phyloP scores from a whole-genome alignment of 2,888 invertebrate genomes.

The Hypsopygia costalis region DNA sequence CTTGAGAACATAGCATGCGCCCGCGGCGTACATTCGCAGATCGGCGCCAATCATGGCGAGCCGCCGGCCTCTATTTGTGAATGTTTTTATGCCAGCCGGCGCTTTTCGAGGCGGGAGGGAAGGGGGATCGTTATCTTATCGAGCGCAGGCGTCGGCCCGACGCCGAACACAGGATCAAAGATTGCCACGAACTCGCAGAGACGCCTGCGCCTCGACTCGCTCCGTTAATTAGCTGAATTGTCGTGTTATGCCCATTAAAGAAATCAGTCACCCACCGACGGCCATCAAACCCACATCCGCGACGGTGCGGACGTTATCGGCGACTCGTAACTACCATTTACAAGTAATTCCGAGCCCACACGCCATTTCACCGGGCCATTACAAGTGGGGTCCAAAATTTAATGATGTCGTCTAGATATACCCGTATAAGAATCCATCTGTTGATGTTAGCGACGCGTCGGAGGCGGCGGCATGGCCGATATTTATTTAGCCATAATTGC shows the following conservation, averaged over 20 bases:
- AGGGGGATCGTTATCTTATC: slow-evolving; percentile 43
- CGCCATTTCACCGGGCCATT: slow-evolving; percentile 49
- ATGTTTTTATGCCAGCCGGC: slow-evolving; percentile 55
- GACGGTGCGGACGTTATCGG: slow-evolving; percentile 40
- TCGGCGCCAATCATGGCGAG: slow-evolving; percentile 44
- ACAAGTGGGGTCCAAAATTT: slow-evolving; percentile 54
- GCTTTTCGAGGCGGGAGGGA: slow-evolving; percentile 28
- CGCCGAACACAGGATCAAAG: slow-evolving; percentile 43
- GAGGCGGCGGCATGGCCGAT: slow-evolving; percentile 71
- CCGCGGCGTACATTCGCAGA: slow-evolving; percentile 34
- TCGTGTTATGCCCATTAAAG: slow-evolving; percentile 26
- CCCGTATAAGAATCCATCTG: slow-evolving; percentile 61
- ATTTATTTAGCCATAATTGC: slow-evolving; percentile 80
- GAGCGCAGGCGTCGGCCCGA: slow-evolving; percentile 50
- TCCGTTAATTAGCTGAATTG: slow-evolving; percentile 27
- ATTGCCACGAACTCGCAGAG: slow-evolving; percentile 31
- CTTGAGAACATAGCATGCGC: slow-evolving; percentile 34
- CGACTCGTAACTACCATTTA: slow-evolving; percentile 47
- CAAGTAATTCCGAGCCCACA: slow-evolving; percentile 53
- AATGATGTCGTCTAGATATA: slow-evolving; percentile 69
- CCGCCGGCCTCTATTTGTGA: slow-evolving; percentile 54
- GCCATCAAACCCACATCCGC: slow-evolving; percentile 49
- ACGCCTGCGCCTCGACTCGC: slow-evolving; percentile 25
- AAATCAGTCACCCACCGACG: slow-evolving; percentile 49
- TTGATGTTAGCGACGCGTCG: slow-evolving; percentile 58